Base-by-base conservation (phyloP, 1,140 invertebrate species). In the Drosophila dunni region DNA sequence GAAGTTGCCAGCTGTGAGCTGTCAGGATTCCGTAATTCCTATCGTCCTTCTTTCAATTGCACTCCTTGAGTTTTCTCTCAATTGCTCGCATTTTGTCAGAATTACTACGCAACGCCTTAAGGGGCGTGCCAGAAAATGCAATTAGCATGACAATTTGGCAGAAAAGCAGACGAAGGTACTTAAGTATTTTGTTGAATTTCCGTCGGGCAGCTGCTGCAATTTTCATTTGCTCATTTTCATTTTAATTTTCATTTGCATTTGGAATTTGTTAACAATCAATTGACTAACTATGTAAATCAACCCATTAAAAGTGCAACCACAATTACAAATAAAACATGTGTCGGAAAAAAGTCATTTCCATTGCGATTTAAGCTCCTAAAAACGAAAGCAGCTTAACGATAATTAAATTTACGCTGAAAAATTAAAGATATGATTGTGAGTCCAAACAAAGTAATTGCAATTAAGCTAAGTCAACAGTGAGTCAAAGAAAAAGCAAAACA, bases 391-490 rank as follows among this genome's bases (percentile, higher is more conserved):
- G 38, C 63, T 72, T 58, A 36, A 44, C 54, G 44, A 34, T 20
- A 70, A 63, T 54, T 17, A 38, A 79, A 46, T 60, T 34, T 61
- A 65, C 58, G 70, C 11, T 13, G 57, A 15, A 20, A 17, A 78
- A 44, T 66, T 67, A 38, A 10, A 62, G 42, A 56, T 56, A 62
- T 67, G 24, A 57, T 44, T 44, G 34, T n/a, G 36, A 51, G 60
- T 65, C 54, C 15, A 70, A 76, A 75, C 17, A 20, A 20, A 20
- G 17, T 20, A 20, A 2, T 82, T 88, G 53, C 67, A 85, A 85
- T 85, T 88, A 86, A 73, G 64, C 75, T 73, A 50, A 77, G 62
- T 50, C 76, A 79, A 88, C 83, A 86, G 38, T n/a, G 38, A 42
- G 40, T 13, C 13, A 36, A 42, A 56, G 1, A 33, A 2, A 44